Evolutionary conservation across 2,797 vertebrate genomes (phyloP).

Genomic region (Petrocephalus schoutedeni): DNA sequence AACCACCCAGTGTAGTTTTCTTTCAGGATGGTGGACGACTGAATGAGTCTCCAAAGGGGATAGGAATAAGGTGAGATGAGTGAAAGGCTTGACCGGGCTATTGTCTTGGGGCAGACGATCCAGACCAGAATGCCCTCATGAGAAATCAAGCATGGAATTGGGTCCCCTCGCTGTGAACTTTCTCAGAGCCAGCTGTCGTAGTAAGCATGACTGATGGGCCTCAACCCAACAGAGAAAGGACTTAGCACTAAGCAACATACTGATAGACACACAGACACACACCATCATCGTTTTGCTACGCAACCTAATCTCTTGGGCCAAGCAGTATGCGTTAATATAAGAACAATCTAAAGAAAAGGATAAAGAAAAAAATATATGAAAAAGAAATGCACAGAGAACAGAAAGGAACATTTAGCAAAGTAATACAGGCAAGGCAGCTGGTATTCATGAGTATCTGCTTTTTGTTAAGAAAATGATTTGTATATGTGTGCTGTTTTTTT

Average conservation of each 20-base stretch:
- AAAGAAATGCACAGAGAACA: background rate
- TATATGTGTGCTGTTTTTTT: background rate
- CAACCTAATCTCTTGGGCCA: background rate
- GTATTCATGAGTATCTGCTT: background rate
- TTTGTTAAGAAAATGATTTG: constrained; percentile 5
- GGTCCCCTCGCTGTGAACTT: constrained; percentile 20
- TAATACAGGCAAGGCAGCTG: background rate
- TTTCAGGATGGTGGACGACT: constrained; percentile 17
- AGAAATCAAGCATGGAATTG: constrained; percentile 23
- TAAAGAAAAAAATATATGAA: background rate
- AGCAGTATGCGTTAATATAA: background rate
- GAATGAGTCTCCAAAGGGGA: constrained; percentile 18
- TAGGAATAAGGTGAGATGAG: constrained; percentile 1
- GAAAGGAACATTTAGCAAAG: background rate
- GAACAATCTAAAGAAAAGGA: background rate
- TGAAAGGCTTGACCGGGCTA: constrained; percentile 33
- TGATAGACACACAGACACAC: background rate
- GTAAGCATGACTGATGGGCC: constrained; percentile 26
- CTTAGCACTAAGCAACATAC: background rate
- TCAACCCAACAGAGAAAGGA: background rate
- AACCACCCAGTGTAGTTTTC: background rate
- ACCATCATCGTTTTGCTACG: background rate
- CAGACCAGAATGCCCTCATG: constrained; percentile 23
- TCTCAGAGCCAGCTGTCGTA: constrained; percentile 27
- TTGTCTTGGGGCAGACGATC: constrained; percentile 33